Conservation (phyloP, 2,888 invertebrate species). For the Nemoura dubitans region DNA sequence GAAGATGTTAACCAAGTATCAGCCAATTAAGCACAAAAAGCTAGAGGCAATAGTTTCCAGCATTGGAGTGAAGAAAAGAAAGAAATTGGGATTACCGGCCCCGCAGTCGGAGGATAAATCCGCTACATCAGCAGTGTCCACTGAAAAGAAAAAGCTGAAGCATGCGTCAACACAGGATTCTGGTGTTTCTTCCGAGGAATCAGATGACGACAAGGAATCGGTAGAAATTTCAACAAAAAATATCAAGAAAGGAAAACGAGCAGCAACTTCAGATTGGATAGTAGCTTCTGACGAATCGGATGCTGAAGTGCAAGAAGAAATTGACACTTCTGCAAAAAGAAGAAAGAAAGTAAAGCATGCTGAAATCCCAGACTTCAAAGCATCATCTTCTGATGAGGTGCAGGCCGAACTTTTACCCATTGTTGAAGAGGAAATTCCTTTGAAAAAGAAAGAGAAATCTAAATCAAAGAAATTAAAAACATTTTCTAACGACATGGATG, state of each 20-base stretch:
- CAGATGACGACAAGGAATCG: background rate
- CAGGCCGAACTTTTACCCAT: background rate
- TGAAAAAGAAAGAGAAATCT: background rate
- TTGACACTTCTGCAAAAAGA: background rate
- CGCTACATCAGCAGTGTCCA: background rate
- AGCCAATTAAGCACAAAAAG: background rate
- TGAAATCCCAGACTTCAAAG: background rate
- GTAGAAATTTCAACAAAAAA: background rate
- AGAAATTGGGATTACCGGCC: background rate
- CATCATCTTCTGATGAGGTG: background rate
- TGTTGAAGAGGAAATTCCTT: background rate
- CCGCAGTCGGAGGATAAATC: background rate
- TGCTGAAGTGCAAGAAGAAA: background rate
- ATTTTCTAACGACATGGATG: too few relatives aligned
- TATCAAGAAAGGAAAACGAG: background rate
- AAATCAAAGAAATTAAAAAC: background rate
- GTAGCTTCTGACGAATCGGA: background rate
- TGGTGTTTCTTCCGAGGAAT: background rate
- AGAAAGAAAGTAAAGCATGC: background rate
- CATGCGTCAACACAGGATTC: background rate
- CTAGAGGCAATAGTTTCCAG: background rate
- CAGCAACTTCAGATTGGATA: background rate
- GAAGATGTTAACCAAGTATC: slow-evolving; percentile 15
- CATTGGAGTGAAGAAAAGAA: slow-evolving; percentile 30
- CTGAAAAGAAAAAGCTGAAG: background rate